Conservation (phyloP, 2,113 vertebrate species). For the Myotis lucifugus region DNA sequence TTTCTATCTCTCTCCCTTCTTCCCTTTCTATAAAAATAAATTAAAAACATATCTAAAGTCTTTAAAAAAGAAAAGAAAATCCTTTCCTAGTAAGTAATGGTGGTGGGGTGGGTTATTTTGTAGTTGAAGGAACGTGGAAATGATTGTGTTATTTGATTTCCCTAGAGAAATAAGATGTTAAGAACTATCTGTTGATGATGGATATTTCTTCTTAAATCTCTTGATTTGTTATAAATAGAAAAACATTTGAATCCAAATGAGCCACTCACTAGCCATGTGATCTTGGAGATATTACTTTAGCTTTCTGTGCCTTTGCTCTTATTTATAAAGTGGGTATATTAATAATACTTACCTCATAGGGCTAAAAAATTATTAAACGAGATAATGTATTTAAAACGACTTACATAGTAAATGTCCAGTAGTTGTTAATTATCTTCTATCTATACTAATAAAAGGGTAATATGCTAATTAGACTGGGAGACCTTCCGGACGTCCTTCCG, state of each 20-base stretch:
- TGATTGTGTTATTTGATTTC: neutral
- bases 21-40: too few species aligned
- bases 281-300: neutral
- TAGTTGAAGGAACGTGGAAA: neutral
- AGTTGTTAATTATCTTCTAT: neutral
- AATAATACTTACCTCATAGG: neutral
- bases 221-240: conserved; percentile 47
- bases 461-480: too few species aligned
- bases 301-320: neutral
- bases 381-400: conserved; percentile 32
- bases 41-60: too few species aligned
- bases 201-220: conserved; percentile 32
- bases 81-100: neutral
- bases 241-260: neutral
- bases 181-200: neutral
- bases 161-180: conserved; percentile 29
- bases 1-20: too few species aligned
- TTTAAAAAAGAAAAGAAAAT: neutral
- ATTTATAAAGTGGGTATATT: conserved; percentile 23
- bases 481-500: too few species aligned
- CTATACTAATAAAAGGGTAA: too few species aligned
- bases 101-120: neutral
- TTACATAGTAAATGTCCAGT: neutral
- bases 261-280: neutral
- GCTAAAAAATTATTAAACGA: conserved; percentile 13